Conservation (phyloP, 2,113 vertebrate genomes). For the Prionailurus bengalensis region DNA sequence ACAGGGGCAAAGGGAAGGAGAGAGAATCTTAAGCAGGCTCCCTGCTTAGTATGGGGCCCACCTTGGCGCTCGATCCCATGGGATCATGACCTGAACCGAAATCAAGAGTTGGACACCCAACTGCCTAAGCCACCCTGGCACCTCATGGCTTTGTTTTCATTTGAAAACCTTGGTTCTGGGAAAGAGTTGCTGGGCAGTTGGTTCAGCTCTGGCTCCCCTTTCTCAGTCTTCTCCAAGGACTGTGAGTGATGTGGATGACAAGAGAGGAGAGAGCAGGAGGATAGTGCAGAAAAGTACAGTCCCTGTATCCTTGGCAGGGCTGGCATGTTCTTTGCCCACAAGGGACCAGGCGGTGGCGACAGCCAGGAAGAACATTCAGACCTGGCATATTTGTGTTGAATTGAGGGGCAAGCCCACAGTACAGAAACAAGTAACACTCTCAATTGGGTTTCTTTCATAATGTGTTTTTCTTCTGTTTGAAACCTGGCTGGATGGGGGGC, state of each 20-base stretch:
- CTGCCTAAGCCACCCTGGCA: too few relatives aligned
- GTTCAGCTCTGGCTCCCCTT: neutral
- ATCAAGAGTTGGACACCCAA: too few relatives aligned
- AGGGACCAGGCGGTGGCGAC: neutral
- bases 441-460: slow-evolving; percentile 30
- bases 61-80: too few relatives aligned
- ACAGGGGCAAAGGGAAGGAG: too few relatives aligned
- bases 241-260: neutral
- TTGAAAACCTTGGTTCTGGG: neutral
- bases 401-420: neutral
- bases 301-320: neutral
- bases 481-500: neutral
- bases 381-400: neutral
- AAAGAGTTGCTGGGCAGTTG: neutral
- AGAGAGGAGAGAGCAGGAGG: neutral
- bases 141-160: slow-evolving; percentile 29
- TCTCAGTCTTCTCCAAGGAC: neutral
- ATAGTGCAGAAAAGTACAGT: neutral
- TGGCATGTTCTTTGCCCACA: neutral
- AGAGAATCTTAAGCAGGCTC: too few relatives aligned
- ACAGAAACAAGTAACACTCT: neutral
- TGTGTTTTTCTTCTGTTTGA: slow-evolving; percentile 7
- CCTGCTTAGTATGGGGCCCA: too few relatives aligned
- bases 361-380: neutral
- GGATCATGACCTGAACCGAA: too few relatives aligned